phyloP scores from a whole-genome alignment of 1,140 invertebrate genomes.

The Trypoxylus dichotomus region DNA sequence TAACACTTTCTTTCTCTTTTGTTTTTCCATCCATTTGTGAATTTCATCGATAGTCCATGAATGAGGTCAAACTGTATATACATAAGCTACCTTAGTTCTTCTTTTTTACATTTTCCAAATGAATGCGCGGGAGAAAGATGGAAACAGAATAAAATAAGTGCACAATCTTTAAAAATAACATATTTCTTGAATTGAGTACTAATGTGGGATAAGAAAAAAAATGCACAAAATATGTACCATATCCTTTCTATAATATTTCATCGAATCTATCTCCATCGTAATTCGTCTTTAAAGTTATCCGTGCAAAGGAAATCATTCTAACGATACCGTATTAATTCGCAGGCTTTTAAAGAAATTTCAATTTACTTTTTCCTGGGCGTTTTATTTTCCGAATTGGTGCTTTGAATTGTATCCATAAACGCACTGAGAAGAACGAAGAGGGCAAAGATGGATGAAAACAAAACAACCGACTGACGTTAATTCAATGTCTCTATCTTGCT shows the following conservation, averaged over 20 bases:
- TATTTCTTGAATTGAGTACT: too few relatives aligned
- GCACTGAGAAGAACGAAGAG: not conserved
- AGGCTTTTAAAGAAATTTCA: not conserved
- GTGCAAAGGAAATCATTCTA: constrained; percentile 28
- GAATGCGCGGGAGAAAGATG: too few relatives aligned
- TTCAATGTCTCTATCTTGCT: constrained; percentile 2
- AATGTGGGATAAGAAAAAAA: too few relatives aligned
- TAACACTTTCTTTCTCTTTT: too few relatives aligned
- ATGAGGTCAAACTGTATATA: too few relatives aligned
- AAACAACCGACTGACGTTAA: not conserved
- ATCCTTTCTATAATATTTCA: not conserved
- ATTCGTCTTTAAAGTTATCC: constrained; percentile 11
- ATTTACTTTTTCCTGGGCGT: constrained; percentile 5
- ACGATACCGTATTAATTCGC: constrained; percentile 28
- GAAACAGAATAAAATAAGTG: too few relatives aligned
- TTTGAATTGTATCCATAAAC: not conserved
- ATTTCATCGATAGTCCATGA: too few relatives aligned
- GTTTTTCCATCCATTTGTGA: too few relatives aligned
- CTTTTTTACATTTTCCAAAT: too few relatives aligned
- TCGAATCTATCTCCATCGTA: not conserved
- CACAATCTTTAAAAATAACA: too few relatives aligned
- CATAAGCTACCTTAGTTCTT: too few relatives aligned
- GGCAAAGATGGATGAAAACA: not conserved
- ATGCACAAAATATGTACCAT: too few relatives aligned
- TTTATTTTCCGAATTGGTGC: constrained; percentile 37